These are phyloP conservation scores for Pagetopsis macropterus DNA, from an alignment of 2,797 vertebrate species.

Conservation along the genomic window DNA sequence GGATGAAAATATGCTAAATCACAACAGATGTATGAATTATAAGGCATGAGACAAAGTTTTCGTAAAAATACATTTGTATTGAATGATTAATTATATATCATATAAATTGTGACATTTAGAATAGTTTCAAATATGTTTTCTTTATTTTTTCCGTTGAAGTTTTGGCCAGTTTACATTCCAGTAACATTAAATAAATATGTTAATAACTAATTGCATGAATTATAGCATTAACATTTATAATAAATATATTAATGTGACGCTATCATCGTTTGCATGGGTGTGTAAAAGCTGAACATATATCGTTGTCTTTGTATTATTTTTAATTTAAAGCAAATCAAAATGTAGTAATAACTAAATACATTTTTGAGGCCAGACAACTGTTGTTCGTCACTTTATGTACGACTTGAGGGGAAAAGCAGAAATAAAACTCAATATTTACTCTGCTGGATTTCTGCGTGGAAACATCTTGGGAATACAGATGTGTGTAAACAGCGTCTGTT, in stretches of 20 bases:
- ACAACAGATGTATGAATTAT: too few species aligned
- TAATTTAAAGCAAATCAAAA: not conserved
- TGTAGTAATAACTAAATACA: too few species aligned
- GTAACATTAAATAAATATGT: too few species aligned
- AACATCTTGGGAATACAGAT: conserved; percentile 41
- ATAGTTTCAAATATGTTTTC: not conserved
- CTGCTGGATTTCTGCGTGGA: conserved; percentile 9
- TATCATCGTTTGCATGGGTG: not conserved
- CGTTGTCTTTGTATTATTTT: not conserved
- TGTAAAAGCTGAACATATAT: not conserved
- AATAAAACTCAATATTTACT: conserved; percentile 50
- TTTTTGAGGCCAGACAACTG: not conserved
- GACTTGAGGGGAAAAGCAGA: conserved; percentile 4
- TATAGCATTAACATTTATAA: too few species aligned
- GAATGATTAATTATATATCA: not conserved
- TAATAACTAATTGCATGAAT: not conserved
- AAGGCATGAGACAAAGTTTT: too few species aligned
- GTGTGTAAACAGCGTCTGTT: conserved; percentile 78
- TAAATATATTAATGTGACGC: not conserved
- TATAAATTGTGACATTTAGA: not conserved
- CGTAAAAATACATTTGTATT: too few species aligned
- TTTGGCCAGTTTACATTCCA: conserved; percentile 4
- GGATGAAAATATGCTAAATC: too few species aligned
- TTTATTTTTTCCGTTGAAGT: not conserved
- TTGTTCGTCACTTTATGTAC: conserved; percentile 4